Base-by-base conservation (phyloP, 1,140 invertebrate genomes). In the Littorina saxatilis region DNA sequence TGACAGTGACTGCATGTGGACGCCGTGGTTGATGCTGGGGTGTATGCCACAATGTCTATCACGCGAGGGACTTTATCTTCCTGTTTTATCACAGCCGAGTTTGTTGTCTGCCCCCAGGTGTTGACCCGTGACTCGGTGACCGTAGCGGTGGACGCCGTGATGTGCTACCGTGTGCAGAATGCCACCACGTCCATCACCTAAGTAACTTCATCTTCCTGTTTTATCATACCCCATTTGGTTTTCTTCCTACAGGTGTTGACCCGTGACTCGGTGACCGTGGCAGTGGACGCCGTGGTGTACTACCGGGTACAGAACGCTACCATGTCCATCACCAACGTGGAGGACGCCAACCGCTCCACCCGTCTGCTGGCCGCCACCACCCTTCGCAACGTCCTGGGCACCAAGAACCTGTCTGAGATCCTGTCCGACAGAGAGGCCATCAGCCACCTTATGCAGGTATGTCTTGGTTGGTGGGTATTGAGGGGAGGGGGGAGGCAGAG, bases 181-280 rank as follows among this genome's bases (percentile, higher is more conserved):
- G 97, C 98, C 23, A 98, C 97, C 0, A 97, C 99, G 84, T 98
- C 97, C 55, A 97, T 99, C 83, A 98, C 97, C 35, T 99, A 99
- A 13, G n/a, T 13, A 27, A 13, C 58, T 27, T 17, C 27, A 9
- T 15, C 7, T 63, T 63, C 9, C n/a, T 63, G n/a, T 63, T 63
- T n/a, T n/a, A n/a, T n/a, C n/a, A n/a, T n/a, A n/a, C 9, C 23
- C 23, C 23, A 52, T 52, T 52, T 52, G 23, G 11, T 94, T 74
- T 20, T 74, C 75, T 47, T 73, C 52, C 73, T 86, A 66, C 91
- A 98, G 96, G 96, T 98, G 50, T 93, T 99, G 78, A 97, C 96
- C 29, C 35, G 82, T 37, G 82, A 83, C 79, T 83, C 82, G 23
- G 82, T 83, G 20, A 83, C 82, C 17, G 82, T 83, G 29, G 82